Base-by-base conservation (phyloP, 1,140 invertebrate species). In the Trachymyrmex cornetzi region DNA sequence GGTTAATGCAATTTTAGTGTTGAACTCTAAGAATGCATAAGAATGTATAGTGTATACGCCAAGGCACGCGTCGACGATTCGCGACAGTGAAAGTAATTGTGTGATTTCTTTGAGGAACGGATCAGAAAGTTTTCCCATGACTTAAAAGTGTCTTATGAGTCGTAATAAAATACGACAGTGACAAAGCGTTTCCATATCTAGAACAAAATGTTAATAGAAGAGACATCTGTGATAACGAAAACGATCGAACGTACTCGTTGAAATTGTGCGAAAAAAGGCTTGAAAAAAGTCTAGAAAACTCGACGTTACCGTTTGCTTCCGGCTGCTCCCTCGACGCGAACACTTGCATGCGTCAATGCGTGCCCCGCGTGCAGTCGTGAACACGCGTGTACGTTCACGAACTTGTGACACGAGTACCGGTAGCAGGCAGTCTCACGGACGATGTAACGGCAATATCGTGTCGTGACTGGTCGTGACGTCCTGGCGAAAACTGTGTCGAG, bases 381-480 rank as follows among this genome's bases (percentile, higher is more conserved):
- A 6, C 16, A 22, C 44, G 12, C 61, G 61, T 27, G 34, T 38
- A 55, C 19, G 4, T 50, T 53, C 48, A 27, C 53, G 48, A 55
- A 59, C 66, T 69, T 81, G 34, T 81, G 79, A 71, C 79, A 67
- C 14, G 64, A 67, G 79, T 81, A 71, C 64, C 79, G 63, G 66
- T 81, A 71, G 30, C 14, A 59, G 38, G 24, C 38, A 19, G 57
- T 27, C 7, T 9, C 38, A 9, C 38, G 38, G 24, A 79, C 75
- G 38, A 30, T 11, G n/a, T 79, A 79, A 79, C 75, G 75, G 75
- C 75, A 63, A 69, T 69, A 77, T 77, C 38, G 22, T 19, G 34
- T 77, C 24, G 19, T 12, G 50, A 74, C 38, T 14, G 11, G 34
- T 61, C 24, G 27, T 12, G 50, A 74, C 19, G 50, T n/a, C 16